Evolutionary conservation across 2,888 invertebrate species (phyloP).

Genomic region (Sabatieria punctata): DNA sequence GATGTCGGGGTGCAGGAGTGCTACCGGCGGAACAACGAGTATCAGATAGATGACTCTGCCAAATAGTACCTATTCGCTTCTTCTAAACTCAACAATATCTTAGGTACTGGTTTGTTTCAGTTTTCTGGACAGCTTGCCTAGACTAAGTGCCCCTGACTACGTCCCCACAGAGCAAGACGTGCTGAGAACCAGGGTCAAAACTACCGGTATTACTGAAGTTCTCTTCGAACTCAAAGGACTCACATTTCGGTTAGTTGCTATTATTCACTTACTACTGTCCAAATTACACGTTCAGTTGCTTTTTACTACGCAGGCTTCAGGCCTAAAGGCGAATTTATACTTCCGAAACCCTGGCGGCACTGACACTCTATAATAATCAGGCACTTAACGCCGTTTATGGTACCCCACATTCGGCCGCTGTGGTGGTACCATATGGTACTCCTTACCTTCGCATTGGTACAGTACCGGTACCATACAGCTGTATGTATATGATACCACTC

Average conservation of each 20-base stretch:
- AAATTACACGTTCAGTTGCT: too few relatives aligned
- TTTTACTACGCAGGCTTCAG: too few relatives aligned
- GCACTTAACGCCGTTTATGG: too few relatives aligned
- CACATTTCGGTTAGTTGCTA: slow-evolving; percentile 86
- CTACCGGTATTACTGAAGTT: slow-evolving; percentile 98
- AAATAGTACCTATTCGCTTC: slow-evolving; percentile 69
- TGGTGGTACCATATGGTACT: too few relatives aligned
- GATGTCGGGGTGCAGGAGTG: slow-evolving; percentile 95
- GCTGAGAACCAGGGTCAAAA: slow-evolving; percentile 94
- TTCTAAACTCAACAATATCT: neutral
- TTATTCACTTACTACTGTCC: neutral
- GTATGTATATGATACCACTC: too few relatives aligned
- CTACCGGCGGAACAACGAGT: slow-evolving; percentile 97
- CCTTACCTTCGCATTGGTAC: too few relatives aligned
- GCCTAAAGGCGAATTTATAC: too few relatives aligned
- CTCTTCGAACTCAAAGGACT: slow-evolving; percentile 99
- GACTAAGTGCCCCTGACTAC: slow-evolving; percentile 94
- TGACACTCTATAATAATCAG: too few relatives aligned
- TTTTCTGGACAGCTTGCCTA: slow-evolving; percentile 96
- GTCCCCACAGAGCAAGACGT: slow-evolving; percentile 99
- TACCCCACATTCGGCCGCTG: too few relatives aligned
- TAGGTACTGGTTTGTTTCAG: slow-evolving; percentile 42
- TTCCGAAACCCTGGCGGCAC: too few relatives aligned
- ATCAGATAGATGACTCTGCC: slow-evolving; percentile 98
- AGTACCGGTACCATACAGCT: too few relatives aligned